These are phyloP conservation scores for Sarcoramphus papa DNA, from an alignment of 2,797 vertebrate genomes.

Conservation along the genomic window DNA sequence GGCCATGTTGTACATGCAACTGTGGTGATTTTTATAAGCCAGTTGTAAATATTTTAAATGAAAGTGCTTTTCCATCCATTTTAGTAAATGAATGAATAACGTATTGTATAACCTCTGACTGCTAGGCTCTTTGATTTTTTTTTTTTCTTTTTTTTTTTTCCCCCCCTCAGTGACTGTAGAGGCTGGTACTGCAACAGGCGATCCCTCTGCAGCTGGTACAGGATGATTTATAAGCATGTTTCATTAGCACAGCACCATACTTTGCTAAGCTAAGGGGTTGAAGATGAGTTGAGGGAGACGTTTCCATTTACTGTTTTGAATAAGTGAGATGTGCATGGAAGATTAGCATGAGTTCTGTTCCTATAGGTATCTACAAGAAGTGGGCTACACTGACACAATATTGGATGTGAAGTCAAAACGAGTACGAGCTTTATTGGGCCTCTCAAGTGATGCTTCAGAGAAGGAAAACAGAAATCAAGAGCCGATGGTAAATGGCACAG, in stretches of 20 bases:
- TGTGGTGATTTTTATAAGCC: not conserved
- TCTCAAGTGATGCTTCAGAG: constrained; percentile 85
- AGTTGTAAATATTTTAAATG: constrained; percentile 33
- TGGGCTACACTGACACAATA: constrained; percentile 98
- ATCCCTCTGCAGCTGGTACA: constrained; percentile 77
- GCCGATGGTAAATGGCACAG: constrained; percentile 93
- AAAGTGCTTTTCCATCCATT: constrained; percentile 35
- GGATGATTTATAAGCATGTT: constrained; percentile 71
- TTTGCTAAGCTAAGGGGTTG: constrained; percentile 13
- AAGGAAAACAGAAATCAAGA: constrained; percentile 84
- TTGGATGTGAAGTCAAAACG: constrained; percentile 96
- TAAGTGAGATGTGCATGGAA: not conserved
- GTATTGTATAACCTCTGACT: constrained; percentile 77
- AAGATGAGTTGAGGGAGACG: constrained; percentile 14
- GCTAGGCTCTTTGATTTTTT: constrained; percentile 68
- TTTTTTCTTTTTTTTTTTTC: not conserved
- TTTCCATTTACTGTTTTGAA: not conserved
- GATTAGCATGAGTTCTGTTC: constrained; percentile 39
- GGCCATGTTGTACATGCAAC: not conserved
- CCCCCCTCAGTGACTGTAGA: constrained; percentile 74
- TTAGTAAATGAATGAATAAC: constrained; percentile 77
- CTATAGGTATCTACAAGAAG: constrained; percentile 94
- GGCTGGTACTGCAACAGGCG: constrained; percentile 83
- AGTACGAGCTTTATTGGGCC: constrained; percentile 88
- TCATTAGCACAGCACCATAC: constrained; percentile 40